Evolutionary conservation across 2,797 vertebrate species (phyloP).

Genomic region (Notolepis coatsorum): DNA sequence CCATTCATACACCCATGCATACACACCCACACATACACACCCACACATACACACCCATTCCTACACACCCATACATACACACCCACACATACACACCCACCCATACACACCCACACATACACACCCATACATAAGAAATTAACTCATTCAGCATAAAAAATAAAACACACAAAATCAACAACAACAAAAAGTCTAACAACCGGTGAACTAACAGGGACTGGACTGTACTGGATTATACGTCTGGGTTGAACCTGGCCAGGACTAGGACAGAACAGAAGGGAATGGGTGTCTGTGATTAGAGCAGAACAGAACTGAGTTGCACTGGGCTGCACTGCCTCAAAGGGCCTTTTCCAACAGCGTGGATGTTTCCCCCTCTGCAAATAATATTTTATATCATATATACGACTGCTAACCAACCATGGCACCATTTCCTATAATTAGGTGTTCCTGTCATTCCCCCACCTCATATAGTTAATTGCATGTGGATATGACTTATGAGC

Average conservation of each 20-base stretch:
- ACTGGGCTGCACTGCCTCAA: background rate
- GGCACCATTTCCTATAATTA: conserved; percentile 17
- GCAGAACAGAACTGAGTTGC: background rate
- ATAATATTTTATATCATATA: background rate
- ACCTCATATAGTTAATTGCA: conserved; percentile 10
- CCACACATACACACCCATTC: background rate
- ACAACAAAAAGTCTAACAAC: no score
- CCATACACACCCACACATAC: background rate
- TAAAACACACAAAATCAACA: no score
- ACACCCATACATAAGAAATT: no score
- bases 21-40: background rate
- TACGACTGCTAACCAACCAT: background rate
- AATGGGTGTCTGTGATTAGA: no score
- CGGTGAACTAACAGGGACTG: no score
- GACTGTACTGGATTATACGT: no score
- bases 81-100: background rate
- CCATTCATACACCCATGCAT: no score
- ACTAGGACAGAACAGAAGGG: background rate
- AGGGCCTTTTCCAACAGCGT: no score
- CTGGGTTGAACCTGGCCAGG: no score
- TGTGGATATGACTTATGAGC: conserved; percentile 26
- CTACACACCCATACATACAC: background rate
- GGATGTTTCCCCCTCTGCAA: background rate
- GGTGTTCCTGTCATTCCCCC: conserved; percentile 1
- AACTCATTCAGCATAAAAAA: no score